phyloP scores from a whole-genome alignment of 2,888 invertebrate genomes.

The Netelia melanura region DNA sequence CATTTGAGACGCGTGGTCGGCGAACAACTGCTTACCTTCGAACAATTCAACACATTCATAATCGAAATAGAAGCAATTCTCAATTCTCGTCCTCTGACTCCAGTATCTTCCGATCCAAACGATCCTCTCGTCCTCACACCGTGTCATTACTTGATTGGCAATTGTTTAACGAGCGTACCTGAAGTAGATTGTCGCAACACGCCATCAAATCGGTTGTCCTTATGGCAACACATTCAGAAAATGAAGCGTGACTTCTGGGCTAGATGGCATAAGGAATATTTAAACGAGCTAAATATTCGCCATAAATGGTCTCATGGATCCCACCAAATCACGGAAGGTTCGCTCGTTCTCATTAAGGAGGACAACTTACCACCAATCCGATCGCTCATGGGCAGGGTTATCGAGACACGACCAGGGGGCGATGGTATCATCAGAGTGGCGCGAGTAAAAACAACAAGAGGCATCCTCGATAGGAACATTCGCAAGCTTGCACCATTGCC shows the following conservation, averaged over 20 bases:
- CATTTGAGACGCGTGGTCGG: constrained; percentile 66
- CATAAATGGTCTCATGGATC: neutral
- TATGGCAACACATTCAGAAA: too few species aligned
- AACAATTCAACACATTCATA: constrained; percentile 67
- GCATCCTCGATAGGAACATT: neutral
- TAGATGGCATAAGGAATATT: neutral
- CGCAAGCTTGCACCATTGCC: neutral
- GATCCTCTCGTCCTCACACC: constrained; percentile 51
- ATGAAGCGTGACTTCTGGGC: neutral
- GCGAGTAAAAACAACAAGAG: neutral
- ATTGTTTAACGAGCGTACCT: constrained; percentile 62
- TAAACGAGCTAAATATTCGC: neutral
- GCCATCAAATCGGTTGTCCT: constrained; percentile 55
- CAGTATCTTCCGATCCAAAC: constrained; percentile 48
- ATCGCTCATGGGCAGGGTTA: constrained; percentile 57
- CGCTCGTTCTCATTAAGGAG: constrained; percentile 50
- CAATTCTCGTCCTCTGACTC: neutral
- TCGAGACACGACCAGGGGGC: constrained; percentile 27
- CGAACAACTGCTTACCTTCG: constrained; percentile 58
- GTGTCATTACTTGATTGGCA: constrained; percentile 61
- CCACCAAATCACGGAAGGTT: neutral
- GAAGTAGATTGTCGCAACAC: constrained; percentile 40
- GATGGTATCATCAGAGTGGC: constrained; percentile 25
- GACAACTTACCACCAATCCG: constrained; percentile 51
- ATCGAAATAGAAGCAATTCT: too few species aligned